phyloP scores from a whole-genome alignment of 2,888 invertebrate genomes.

The Tenthredo livida region DNA sequence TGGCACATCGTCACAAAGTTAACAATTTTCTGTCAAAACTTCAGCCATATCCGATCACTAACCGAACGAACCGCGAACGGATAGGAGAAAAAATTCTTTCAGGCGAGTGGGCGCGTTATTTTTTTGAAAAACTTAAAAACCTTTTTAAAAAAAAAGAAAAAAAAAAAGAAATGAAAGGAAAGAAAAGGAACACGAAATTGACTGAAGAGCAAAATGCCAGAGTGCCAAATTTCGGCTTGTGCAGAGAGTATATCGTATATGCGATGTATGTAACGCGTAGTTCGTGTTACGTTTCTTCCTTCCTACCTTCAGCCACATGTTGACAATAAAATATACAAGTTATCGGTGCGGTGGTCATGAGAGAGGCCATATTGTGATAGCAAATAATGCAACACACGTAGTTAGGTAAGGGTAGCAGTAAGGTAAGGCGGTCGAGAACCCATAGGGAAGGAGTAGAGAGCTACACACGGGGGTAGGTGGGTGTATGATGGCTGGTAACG shows the following conservation, averaged over 20 bases:
- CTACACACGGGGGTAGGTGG: not conserved
- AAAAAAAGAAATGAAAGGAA: no score
- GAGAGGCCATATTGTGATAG: conserved; percentile 28
- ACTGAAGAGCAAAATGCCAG: no score
- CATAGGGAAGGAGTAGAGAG: not conserved
- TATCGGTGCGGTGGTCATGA: conserved; percentile 8
- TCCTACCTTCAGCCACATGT: conserved; percentile 7
- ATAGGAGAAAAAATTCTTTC: not conserved
- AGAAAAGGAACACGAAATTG: no score
- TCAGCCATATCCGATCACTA: not conserved
- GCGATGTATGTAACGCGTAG: not conserved
- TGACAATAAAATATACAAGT: conserved; percentile 48
- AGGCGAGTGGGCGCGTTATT: no score
- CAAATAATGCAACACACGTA: conserved; percentile 47
- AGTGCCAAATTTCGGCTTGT: no score
- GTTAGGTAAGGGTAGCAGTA: conserved; percentile 29
- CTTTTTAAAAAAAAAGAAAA: no score
- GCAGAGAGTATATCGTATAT: not conserved
- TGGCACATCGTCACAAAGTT: conserved; percentile 19
- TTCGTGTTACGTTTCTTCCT: not conserved
- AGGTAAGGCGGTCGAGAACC: not conserved
- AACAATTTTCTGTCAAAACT: conserved; percentile 1
- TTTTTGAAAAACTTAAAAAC: no score
- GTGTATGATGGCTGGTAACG: not conserved
- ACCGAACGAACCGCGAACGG: not conserved